These are phyloP conservation scores for Drosophila peninsularis DNA, from an alignment of 2,888 invertebrate genomes.

Conservation along the genomic window DNA sequence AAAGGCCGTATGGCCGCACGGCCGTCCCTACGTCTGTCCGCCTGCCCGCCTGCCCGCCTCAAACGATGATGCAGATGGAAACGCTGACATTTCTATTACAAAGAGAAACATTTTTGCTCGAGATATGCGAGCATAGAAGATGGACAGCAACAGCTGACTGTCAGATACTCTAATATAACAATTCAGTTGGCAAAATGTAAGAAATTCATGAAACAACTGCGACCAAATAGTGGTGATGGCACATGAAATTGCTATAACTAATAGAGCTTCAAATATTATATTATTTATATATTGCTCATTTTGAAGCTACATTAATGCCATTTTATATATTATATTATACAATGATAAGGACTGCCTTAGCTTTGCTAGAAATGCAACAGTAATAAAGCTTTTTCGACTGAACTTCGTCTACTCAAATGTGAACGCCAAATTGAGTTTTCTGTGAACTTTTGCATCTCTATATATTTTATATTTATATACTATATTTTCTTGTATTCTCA, in stretches of 20 bases:
- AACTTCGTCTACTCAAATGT: not conserved
- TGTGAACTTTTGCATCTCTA: not conserved
- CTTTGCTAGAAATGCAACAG: not conserved
- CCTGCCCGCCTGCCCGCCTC: not conserved
- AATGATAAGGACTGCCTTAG: not conserved
- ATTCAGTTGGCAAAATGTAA: not conserved
- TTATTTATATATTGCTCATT: not conserved
- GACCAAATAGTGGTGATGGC: not conserved
- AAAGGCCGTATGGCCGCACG: not conserved
- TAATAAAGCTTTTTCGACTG: not conserved
- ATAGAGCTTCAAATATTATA: not conserved
- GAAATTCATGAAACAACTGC: not conserved
- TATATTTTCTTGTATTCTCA: too few relatives aligned
- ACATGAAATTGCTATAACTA: not conserved
- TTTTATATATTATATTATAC: not conserved
- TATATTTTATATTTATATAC: not conserved
- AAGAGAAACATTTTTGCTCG: constrained; percentile 1
- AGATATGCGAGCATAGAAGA: not conserved
- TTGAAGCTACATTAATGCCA: not conserved
- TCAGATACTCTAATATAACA: not conserved
- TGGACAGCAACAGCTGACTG: not conserved
- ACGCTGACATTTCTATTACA: constrained; percentile 10
- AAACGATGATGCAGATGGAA: constrained; percentile 2
- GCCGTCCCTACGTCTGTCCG: not conserved
- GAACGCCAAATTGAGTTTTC: not conserved